Evolutionary conservation across 2,888 invertebrate genomes (phyloP), one percentile per base, ranked within the genome.

Genomic region (Cantharis lateralis): DNA sequence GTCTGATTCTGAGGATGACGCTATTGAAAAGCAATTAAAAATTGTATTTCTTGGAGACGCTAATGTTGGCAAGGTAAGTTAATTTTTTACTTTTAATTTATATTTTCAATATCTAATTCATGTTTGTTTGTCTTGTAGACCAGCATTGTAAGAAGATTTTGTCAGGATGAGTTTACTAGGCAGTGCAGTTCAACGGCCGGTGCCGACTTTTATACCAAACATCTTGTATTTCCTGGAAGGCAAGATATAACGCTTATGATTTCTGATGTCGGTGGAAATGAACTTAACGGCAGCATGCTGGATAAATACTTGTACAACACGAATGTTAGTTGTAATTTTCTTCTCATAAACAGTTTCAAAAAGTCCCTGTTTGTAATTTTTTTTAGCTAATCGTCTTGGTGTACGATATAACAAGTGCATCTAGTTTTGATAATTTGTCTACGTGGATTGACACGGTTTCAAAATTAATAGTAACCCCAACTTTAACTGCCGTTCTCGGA

Each of bases 211-310:
- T 93, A 92, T 84, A 89, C 93, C 69, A 93, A 93, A 85, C 89
- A 93, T 83, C 88, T 93, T 63, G 87, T 89, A 77, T 84, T 93
- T 69, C 90, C 92, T 77, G 87, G 86, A 15, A 89, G 88, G 82
- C 89, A 89, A 72, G 90, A 92, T 83, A 92, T 94, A 69, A 92
- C 93, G 24, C 87, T 96, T 72, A 93, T 95, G 86, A 90, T 97
- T 28, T 96, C 96, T 90, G 97, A 97, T 87, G 92, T 97, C 73
- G 95, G 95, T 66, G 96, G 97, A 16, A 92, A 93, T 80, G 93
- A 95, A 61, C 88, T 95, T 11, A 90, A 91, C 68, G 94, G 95
- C 10, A 89, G 91, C 77, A 96, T 97, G 96, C 89, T 97, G 64
- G 93, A 92, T 81, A 93, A 93, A 87, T 94, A 94, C 84, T 87